A percentile compares a stretch with the other conserved stretches of the same genome.
These are phyloP conservation scores for Cacoxenus indagator DNA, from an alignment of 2,888 invertebrate genomes.

Conservation along the genomic window DNA sequence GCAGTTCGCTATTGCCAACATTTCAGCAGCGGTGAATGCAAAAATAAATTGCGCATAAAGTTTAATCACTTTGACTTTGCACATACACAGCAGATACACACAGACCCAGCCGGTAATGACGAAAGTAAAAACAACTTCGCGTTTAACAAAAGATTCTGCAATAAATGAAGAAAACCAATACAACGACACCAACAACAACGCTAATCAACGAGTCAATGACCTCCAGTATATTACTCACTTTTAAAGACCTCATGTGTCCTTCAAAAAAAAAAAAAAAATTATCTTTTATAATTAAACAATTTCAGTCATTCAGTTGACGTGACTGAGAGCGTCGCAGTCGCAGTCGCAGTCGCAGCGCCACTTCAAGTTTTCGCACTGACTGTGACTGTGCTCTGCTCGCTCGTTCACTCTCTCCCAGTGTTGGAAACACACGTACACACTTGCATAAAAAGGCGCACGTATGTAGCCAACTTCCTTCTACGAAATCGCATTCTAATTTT, in stretches of 20 bases:
- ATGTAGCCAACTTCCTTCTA: too few species aligned
- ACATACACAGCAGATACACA: slow-evolving; percentile 32
- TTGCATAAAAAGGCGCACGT: too few species aligned
- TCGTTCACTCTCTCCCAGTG: too few species aligned
- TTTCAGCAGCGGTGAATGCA: slow-evolving; percentile 46
- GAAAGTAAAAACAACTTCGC: slow-evolving; percentile 33
- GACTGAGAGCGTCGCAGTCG: too few species aligned
- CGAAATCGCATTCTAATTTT: too few species aligned
- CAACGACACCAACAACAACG: slow-evolving; percentile 28
- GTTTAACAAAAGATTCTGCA: slow-evolving; percentile 26
- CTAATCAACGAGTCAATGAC: slow-evolving; percentile 59
- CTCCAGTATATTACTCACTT: slow-evolving; percentile 67
- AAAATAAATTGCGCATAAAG: slow-evolving; percentile 69
- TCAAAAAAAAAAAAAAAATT: slow-evolving; percentile 56
- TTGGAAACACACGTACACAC: too few species aligned
- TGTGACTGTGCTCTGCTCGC: too few species aligned
- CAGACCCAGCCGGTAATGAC: slow-evolving; percentile 30
- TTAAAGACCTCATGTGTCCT: slow-evolving; percentile 68
- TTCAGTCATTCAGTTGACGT: slow-evolving; percentile 36
- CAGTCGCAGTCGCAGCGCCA: slow-evolving; percentile 2
- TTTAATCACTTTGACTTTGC: slow-evolving; percentile 68
- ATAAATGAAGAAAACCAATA: slow-evolving; percentile 23
- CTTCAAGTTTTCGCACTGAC: slow-evolving; percentile 23
- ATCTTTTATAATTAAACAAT: slow-evolving; percentile 61
- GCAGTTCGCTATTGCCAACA: neutral